These are phyloP conservation scores for Heliconius ismenius DNA, from an alignment of 2,888 invertebrate species.

Conservation along the genomic window DNA sequence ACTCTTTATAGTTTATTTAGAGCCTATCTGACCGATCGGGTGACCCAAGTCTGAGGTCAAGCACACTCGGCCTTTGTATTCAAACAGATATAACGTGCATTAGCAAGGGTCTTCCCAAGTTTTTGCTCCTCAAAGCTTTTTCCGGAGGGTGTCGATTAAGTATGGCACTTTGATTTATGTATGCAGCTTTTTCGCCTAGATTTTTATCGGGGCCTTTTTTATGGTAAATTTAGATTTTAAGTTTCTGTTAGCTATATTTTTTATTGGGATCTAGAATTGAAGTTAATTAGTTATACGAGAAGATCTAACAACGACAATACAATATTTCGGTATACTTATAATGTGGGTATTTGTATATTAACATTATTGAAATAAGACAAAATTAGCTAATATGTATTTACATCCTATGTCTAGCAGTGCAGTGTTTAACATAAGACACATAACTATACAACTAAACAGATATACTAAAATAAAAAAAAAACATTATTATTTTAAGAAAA, in stretches of 20 bases:
- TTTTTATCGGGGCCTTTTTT: slow-evolving; percentile 13
- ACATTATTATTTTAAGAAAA: slow-evolving; percentile 56
- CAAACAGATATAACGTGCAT: slow-evolving; percentile 75
- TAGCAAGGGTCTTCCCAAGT: slow-evolving; percentile 69
- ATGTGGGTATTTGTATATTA: not conserved
- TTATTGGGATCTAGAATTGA: not conserved
- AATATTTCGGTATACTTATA: not conserved
- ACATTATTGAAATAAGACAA: not conserved
- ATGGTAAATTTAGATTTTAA: slow-evolving; percentile 6
- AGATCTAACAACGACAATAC: not conserved
- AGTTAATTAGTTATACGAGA: no score
- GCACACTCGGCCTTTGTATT: slow-evolving; percentile 68
- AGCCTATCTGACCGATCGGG: slow-evolving; percentile 39
- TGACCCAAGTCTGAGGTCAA: slow-evolving; percentile 62
- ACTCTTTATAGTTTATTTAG: slow-evolving; percentile 40
- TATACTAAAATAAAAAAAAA: slow-evolving; percentile 41
- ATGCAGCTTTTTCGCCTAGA: slow-evolving; percentile 15
- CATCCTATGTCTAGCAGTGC: no score
- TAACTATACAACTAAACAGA: slow-evolving; percentile 32
- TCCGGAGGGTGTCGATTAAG: slow-evolving; percentile 58
- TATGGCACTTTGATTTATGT: slow-evolving; percentile 76
- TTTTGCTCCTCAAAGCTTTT: slow-evolving; percentile 54
- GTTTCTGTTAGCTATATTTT: not conserved
- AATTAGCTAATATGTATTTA: not conserved
- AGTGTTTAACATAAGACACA: no score